Evolutionary conservation across 2,888 invertebrate genomes (phyloP).

Genomic region (Pyrrhosoma nymphula): DNA sequence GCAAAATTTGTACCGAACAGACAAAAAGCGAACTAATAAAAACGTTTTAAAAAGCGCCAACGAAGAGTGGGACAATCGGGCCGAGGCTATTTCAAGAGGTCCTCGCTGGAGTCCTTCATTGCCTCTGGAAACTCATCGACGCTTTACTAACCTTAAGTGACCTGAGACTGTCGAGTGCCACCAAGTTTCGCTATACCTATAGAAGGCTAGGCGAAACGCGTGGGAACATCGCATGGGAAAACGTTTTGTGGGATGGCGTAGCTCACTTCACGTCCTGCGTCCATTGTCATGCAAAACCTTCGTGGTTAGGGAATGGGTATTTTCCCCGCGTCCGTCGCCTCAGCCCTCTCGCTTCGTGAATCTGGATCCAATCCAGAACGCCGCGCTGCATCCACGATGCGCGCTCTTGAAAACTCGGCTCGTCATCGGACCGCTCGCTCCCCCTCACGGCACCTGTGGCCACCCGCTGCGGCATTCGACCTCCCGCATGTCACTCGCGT

Average conservation of each 20-base stretch:
- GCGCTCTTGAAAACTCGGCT: neutral
- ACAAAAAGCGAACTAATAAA: too few species aligned
- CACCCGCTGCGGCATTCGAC: neutral
- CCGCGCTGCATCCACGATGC: neutral
- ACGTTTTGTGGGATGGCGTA: neutral
- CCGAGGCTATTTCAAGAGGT: too few species aligned
- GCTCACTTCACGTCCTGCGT: neutral
- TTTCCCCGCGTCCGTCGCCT: neutral
- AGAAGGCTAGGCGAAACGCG: too few species aligned
- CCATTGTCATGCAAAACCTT: slow-evolving; percentile 28
- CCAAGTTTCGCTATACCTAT: too few species aligned
- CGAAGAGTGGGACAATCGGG: too few species aligned
- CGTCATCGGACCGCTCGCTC: neutral
- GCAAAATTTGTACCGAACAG: too few species aligned
- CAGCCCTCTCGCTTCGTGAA: neutral
- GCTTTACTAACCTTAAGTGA: too few species aligned
- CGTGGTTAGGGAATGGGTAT: neutral
- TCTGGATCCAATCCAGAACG: neutral
- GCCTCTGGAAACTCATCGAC: too few species aligned
- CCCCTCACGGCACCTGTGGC: neutral
- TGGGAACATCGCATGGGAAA: too few species aligned
- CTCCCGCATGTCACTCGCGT: neutral
- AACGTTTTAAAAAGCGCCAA: too few species aligned
- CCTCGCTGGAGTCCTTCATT: too few species aligned
- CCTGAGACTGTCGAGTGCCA: too few species aligned